These are phyloP conservation scores for Brienomyrus brachyistius DNA, from an alignment of 2,113 vertebrate species.

Conservation along the genomic window DNA sequence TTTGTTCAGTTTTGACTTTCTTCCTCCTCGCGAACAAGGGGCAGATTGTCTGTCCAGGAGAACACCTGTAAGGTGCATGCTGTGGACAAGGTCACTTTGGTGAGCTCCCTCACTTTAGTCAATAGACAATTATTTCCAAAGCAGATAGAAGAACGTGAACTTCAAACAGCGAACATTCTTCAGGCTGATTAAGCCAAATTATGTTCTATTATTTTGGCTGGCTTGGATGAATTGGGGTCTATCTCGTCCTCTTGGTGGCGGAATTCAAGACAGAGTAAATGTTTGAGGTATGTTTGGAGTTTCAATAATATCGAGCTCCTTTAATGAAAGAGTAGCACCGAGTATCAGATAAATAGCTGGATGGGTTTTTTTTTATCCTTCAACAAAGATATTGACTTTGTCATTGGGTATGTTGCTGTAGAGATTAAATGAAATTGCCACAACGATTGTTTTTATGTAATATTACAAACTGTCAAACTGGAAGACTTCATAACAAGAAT, in stretches of 20 bases:
- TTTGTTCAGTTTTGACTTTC: constrained; percentile 59
- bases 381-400: constrained; percentile 74
- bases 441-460: constrained; percentile 96
- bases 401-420: constrained; percentile 84
- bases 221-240: constrained; percentile 72
- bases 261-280: constrained; percentile 90
- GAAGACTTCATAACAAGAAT: constrained; percentile 69
- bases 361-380: constrained; percentile 72
- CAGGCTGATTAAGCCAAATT: constrained; percentile 95
- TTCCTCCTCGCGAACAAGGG: constrained; percentile 69
- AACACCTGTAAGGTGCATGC: constrained; percentile 82
- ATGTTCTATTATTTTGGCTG: constrained; percentile 90
- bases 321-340: constrained; percentile 83
- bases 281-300: constrained; percentile 90
- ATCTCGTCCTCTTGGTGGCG: constrained; percentile 78
- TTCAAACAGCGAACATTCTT: constrained; percentile 92
- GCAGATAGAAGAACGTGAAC: constrained; percentile 82
- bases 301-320: constrained; percentile 76
- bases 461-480: constrained; percentile 78
- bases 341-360: constrained; percentile 85
- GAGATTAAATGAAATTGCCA: constrained; percentile 97
- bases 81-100: constrained; percentile 73
- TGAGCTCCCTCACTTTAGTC: constrained; percentile 64
- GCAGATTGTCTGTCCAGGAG: constrained; percentile 70
- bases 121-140: constrained; percentile 81